Evolutionary conservation across 1,140 invertebrate species (phyloP), one percentile per base, ranked within the genome.

Genomic region (Nephotettix cincticeps): DNA sequence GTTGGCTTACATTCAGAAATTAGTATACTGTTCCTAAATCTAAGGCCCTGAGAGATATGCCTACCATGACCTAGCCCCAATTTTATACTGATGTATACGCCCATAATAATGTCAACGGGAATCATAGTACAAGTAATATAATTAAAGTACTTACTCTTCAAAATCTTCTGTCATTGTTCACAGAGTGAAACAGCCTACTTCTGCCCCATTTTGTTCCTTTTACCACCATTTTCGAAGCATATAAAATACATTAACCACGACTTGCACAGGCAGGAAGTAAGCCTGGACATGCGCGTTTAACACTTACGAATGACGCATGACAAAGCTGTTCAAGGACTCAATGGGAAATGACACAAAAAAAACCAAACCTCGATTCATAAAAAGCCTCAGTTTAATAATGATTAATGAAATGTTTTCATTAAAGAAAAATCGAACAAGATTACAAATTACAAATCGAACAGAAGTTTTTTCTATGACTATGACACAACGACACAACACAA

Each of bases 151-250:
- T 84, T 77, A 84, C 83, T 83, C 81, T 76, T 84, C 83, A 74
- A 78, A 80, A 77, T 80, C 77, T 77, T 84, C 83, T 83, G 82
- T 83, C 83, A 83, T 84, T 79, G 75, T 82, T 82, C 73, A 78
- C 78, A 73, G 77, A 80, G 75, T 77, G 77, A 75, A 79, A 78
- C 74, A 77, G 75, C 79, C 80, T 81, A 83, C 78, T 81, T 79
- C 76, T 80, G 78, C 75, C 77, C 80, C 79, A 80, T 80, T 79
- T 79, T 79, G 73, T 78, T 74, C 77, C 79, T 80, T 75, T 81
- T 76, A 79, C 80, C 80, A 81, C 77, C 82, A 84, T 84, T 83
- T 82, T 84, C 76, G 79, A 81, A 75, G 78, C 79, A 80, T 82
- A 79, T 81, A 81, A 79, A 80, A 82, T 78, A 81, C 82, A 84